Conservation (phyloP, 2,888 invertebrate genomes). For the Busseola fusca region DNA sequence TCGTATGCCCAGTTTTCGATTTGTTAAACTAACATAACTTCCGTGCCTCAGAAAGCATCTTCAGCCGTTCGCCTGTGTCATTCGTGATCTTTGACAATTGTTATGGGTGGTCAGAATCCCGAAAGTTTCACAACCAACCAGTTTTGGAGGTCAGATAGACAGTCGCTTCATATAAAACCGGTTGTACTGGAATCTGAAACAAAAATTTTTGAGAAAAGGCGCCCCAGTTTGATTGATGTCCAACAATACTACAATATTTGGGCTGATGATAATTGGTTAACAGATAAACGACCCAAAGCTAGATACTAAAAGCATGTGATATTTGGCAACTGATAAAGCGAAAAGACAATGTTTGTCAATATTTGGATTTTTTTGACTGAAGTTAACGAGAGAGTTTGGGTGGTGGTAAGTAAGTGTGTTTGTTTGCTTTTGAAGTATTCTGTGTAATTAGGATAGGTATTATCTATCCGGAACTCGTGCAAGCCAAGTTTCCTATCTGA, state of each 20-base stretch:
- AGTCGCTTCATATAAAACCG: background rate
- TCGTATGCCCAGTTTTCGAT: background rate
- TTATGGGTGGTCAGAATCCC: background rate
- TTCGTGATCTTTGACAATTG: background rate
- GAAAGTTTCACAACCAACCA: background rate
- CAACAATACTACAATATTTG: background rate
- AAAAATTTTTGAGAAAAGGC: background rate
- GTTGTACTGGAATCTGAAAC: background rate
- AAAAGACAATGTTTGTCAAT: background rate
- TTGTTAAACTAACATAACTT: background rate
- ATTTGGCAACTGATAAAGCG: conserved; percentile 18
- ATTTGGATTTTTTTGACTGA: background rate
- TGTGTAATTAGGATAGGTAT: background rate
- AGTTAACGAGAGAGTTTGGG: background rate
- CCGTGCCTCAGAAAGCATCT: background rate
- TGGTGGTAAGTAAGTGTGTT: background rate
- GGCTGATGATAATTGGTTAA: no score
- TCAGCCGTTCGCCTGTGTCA: background rate
- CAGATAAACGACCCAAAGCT: background rate
- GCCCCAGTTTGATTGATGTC: background rate
- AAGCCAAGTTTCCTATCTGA: background rate
- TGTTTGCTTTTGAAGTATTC: background rate
- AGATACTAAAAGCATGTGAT: conserved; percentile 11
- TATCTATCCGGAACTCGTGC: background rate
- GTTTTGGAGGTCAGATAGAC: background rate